phyloP scores from a whole-genome alignment of 2,888 invertebrate species.

The Imbricaverruca yamaguchii region DNA sequence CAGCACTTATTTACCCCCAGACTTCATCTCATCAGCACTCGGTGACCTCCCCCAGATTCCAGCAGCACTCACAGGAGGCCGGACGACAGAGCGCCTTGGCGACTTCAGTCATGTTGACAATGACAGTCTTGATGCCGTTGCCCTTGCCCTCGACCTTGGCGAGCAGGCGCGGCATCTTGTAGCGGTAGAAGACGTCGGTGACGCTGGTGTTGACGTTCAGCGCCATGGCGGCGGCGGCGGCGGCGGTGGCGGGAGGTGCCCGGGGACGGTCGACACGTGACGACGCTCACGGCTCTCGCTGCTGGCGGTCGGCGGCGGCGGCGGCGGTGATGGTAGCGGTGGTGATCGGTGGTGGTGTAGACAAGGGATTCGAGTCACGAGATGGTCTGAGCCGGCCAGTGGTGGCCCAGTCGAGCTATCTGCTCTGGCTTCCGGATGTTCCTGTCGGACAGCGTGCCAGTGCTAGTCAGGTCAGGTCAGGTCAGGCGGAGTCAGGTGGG shows the following conservation, averaged over 20 bases:
- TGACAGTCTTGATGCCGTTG: constrained; percentile 99
- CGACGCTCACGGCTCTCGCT: no score
- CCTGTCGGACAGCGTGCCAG: background rate
- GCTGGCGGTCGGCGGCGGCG: constrained; percentile 41
- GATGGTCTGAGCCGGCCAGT: background rate
- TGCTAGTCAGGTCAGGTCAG: no score
- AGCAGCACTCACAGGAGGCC: constrained; percentile 70
- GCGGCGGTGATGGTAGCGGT: background rate
- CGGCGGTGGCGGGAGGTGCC: background rate
- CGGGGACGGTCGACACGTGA: background rate
- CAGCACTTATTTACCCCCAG: no score
- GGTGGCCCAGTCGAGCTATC: constrained; percentile 6
- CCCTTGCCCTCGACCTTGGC: constrained; percentile 99
- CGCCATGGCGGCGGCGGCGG: constrained; percentile 56
- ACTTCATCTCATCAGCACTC: no score
- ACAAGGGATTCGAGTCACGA: background rate
- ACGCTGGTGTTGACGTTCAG: constrained; percentile 96
- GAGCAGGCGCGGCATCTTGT: constrained; percentile 95
- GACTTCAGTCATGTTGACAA: constrained; percentile 98
- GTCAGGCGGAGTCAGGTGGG: no score
- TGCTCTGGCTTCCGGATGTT: background rate
- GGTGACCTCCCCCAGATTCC: no score
- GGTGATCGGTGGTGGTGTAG: background rate
- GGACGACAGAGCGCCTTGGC: constrained; percentile 96
- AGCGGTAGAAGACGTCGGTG: constrained; percentile 97